Conservation (phyloP, 1,140 invertebrate species). For the Drosophila kurseongensis region DNA sequence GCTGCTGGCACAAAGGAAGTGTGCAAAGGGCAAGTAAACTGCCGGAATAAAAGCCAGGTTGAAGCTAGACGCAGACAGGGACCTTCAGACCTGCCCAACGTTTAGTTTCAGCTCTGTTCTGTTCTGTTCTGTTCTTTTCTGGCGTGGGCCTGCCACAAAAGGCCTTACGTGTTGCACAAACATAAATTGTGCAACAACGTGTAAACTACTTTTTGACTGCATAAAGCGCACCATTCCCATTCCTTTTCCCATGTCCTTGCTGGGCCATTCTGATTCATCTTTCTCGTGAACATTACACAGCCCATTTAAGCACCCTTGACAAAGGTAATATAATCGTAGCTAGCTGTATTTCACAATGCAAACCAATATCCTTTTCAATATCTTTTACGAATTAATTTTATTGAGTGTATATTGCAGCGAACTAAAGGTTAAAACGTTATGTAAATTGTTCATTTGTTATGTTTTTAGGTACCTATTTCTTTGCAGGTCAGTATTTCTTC, state of each 20-base stretch:
- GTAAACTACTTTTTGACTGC: constrained; percentile 84
- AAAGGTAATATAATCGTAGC: neutral
- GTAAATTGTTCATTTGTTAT: no score
- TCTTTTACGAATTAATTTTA: no score
- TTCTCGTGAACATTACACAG: neutral
- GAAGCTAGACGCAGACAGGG: constrained; percentile 37
- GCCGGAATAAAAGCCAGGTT: constrained; percentile 53
- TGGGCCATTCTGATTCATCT: constrained; percentile 6
- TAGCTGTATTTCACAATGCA: neutral
- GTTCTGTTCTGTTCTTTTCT: constrained; percentile 7
- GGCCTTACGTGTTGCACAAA: constrained; percentile 83
- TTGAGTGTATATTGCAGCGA: no score
- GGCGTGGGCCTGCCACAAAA: constrained; percentile 60
- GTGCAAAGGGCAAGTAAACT: constrained; percentile 31
- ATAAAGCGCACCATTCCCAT: constrained; percentile 71
- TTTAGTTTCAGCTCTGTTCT: constrained; percentile 33
- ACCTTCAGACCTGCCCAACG: constrained; percentile 41
- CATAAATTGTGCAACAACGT: constrained; percentile 84
- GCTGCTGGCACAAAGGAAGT: constrained; percentile 34
- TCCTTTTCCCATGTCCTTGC: constrained; percentile 56
- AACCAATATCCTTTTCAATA: no score
- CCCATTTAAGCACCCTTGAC: neutral
- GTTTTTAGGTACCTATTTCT: no score
- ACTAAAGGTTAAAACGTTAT: no score
- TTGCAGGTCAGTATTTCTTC: no score